Percentiles rank a stretch among this genome's conserved stretches.
These are phyloP conservation scores for Mobula birostris DNA, from an alignment of 2,113 vertebrate species.

Conservation along the genomic window DNA sequence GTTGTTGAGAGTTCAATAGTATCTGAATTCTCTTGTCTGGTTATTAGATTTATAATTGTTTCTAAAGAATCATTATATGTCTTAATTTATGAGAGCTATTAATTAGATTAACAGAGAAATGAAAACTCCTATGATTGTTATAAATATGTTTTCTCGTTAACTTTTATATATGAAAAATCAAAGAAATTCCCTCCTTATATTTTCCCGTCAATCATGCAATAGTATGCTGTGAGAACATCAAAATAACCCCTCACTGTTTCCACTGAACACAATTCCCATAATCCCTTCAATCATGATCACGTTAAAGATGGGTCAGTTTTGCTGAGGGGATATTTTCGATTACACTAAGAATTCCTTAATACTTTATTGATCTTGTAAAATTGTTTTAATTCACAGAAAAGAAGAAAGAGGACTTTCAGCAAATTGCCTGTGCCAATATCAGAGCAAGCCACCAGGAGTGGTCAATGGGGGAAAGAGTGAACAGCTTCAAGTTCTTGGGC, in stretches of 20 bases:
- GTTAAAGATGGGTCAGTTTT: not conserved
- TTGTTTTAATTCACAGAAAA: not conserved
- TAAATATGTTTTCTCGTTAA: not conserved
- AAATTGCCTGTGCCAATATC: not conserved
- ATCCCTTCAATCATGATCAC: not conserved
- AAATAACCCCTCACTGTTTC: not conserved
- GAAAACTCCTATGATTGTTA: not conserved
- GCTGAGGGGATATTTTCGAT: not conserved
- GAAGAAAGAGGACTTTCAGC: not conserved
- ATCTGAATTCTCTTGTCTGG: not conserved
- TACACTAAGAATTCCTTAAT: not conserved
- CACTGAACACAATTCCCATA: not conserved
- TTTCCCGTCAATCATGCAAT: not conserved
- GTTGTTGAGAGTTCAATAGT: conserved; percentile 13
- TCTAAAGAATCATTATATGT: not conserved
- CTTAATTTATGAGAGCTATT: not conserved
- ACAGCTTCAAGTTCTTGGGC: too few relatives aligned
- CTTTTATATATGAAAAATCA: not conserved
- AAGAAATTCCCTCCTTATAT: not conserved
- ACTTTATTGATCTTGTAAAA: conserved; percentile 8
- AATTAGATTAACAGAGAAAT: conserved; percentile 2
- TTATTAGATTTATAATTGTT: not conserved
- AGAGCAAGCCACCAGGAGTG: not conserved
- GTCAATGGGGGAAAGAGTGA: too few relatives aligned
- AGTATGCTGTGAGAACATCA: not conserved